phyloP scores from a whole-genome alignment of 2,113 vertebrate genomes.

The Brachypodius melanocephalos region DNA sequence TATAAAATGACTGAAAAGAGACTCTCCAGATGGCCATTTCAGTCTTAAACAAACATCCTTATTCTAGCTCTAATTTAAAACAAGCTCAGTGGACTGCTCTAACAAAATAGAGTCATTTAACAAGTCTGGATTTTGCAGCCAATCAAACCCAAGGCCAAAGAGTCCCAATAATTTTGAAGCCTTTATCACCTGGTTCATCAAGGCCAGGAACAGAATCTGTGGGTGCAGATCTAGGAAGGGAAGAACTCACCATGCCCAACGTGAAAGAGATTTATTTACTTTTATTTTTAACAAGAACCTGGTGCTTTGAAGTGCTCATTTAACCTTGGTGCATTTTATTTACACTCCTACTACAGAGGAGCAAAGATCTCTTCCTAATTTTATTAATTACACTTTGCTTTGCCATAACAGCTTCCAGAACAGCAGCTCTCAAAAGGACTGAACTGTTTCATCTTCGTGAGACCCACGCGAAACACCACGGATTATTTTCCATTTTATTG shows the following conservation, averaged over 20 bases:
- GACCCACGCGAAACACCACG: not conserved
- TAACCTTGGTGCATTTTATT: not conserved
- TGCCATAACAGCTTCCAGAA: not conserved
- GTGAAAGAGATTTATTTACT: not conserved
- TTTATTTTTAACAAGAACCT: not conserved
- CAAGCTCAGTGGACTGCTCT: not conserved
- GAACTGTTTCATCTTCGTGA: not conserved
- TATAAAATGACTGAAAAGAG: conserved; percentile 54
- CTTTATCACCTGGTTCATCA: not conserved
- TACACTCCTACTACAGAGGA: not conserved
- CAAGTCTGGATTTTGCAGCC: conserved; percentile 19
- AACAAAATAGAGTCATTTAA: conserved; percentile 12
- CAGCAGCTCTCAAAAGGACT: not conserved
- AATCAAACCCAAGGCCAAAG: not conserved
- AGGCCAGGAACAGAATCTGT: not conserved
- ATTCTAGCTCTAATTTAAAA: conserved; percentile 47
- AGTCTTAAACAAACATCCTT: conserved; percentile 56
- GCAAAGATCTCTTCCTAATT: not conserved
- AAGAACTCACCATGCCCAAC: not conserved
- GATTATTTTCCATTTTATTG: not conserved
- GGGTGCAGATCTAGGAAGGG: not conserved
- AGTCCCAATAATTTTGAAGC: not conserved
- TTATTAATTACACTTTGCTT: not conserved
- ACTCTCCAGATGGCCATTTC: conserved; percentile 50
- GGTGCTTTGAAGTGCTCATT: not conserved